Evolutionary conservation across 2,113 vertebrate genomes (phyloP).

Genomic region (Prinia subflava): DNA sequence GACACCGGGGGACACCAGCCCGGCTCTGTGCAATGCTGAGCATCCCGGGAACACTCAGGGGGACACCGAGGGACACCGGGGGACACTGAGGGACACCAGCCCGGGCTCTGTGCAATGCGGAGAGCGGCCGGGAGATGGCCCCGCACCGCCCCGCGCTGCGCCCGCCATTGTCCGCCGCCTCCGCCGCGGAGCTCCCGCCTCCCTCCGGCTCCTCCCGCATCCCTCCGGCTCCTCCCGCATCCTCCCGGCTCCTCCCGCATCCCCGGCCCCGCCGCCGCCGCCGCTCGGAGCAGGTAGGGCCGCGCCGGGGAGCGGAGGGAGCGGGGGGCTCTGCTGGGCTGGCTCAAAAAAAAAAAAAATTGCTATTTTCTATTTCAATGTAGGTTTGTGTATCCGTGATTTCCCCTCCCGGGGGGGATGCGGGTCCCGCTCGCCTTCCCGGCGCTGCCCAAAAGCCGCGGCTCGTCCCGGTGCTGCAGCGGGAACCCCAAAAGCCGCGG

Average conservation of each 20-base stretch:
- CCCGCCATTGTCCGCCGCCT: slow-evolving; percentile 7
- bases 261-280: neutral
- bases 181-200: neutral
- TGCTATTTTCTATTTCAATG: neutral
- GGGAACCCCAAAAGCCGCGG: neutral
- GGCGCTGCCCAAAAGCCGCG: neutral
- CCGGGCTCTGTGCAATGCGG: too few relatives aligned
- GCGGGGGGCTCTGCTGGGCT: neutral
- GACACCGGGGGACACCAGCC: neutral
- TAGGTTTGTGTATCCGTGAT: rapidly evolving
- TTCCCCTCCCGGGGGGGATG: neutral
- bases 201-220: neutral
- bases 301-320: neutral
- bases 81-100: too few relatives aligned
- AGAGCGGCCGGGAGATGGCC: slow-evolving; percentile 62
- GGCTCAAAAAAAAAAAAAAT: too few relatives aligned
- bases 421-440: too few relatives aligned
- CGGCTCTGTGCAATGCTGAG: too few relatives aligned
- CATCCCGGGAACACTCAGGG: neutral
- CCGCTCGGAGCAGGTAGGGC: slow-evolving; percentile 61
- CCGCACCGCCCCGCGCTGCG: neutral
- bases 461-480: neutral
- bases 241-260: neutral
- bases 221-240: neutral
- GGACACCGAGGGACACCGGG: neutral